phyloP scores from a whole-genome alignment of 2,113 vertebrate species.

The Macaca nemestrina region DNA sequence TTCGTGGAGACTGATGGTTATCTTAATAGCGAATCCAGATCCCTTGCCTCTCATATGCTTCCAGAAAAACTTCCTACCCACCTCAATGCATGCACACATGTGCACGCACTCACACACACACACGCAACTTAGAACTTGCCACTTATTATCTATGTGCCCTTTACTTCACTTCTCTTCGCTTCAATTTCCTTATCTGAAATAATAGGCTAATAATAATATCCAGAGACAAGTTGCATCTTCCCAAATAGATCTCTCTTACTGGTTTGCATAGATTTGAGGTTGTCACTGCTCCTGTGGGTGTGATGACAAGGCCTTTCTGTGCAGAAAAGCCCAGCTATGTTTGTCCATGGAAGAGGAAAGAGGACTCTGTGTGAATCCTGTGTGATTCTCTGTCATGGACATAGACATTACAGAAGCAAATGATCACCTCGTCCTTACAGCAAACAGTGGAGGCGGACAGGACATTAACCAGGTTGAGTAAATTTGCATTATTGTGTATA shows the following conservation, averaged over 20 bases:
- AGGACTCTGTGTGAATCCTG: background rate
- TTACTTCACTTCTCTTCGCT: conserved; percentile 41
- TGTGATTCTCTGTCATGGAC: background rate
- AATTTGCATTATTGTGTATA: conserved; percentile 43
- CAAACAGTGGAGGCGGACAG: background rate
- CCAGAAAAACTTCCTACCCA: conserved; percentile 28
- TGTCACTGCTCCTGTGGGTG: background rate
- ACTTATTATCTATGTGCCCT: conserved; percentile 23
- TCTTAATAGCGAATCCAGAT: conserved; percentile 57
- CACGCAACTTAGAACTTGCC: background rate
- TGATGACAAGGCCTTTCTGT: conserved; percentile 1
- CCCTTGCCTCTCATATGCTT: conserved; percentile 25
- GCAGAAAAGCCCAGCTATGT: conserved; percentile 24
- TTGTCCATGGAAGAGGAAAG: conserved; percentile 14
- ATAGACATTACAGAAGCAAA: conserved; percentile 35
- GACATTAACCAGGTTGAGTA: background rate
- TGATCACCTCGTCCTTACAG: background rate
- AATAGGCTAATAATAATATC: conserved; percentile 41
- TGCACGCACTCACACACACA: background rate
- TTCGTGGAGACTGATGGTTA: conserved; percentile 45
- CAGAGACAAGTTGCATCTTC: background rate
- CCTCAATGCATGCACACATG: background rate
- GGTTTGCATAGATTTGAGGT: background rate
- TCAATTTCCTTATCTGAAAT: conserved; percentile 30
- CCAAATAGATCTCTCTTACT: conserved; percentile 9